These are phyloP conservation scores for Melipona beecheii DNA, from an alignment of 2,888 invertebrate species.

Conservation along the genomic window DNA sequence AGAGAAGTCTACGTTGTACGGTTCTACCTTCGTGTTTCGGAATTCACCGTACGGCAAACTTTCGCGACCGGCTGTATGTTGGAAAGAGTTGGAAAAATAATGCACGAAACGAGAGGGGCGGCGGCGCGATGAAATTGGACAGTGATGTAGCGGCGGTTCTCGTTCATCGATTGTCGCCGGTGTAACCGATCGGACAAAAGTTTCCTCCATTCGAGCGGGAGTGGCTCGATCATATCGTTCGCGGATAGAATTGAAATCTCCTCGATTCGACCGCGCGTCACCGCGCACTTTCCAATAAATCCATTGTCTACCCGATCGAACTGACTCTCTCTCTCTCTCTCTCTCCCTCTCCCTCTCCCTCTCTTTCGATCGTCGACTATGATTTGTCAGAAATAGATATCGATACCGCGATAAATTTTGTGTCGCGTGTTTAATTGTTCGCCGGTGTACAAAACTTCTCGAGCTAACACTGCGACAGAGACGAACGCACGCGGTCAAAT, in stretches of 20 bases:
- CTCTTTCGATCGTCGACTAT: conserved; percentile 9
- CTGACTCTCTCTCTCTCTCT: too few species aligned
- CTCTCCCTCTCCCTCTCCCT: neutral
- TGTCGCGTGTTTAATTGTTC: conserved; percentile 52
- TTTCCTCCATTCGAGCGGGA: neutral
- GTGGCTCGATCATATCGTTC: conserved; percentile 26
- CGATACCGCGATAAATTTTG: conserved; percentile 52
- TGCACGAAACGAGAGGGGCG: conserved; percentile 10
- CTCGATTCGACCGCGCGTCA: conserved; percentile 37
- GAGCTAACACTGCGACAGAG: neutral
- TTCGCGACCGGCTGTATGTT: too few species aligned
- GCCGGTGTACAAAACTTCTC: neutral
- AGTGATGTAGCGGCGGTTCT: conserved; percentile 16
- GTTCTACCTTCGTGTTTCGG: too few species aligned
- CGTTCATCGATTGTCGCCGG: conserved; percentile 18
- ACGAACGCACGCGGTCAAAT: conserved; percentile 12
- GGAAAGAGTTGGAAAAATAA: conserved; percentile 23
- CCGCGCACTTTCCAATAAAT: conserved; percentile 49
- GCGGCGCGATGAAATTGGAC: conserved; percentile 29
- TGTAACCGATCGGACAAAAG: conserved; percentile 36
- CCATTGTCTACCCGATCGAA: neutral
- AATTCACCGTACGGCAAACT: too few species aligned
- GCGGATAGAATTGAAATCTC: conserved; percentile 45
- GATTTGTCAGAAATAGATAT: conserved; percentile 56
- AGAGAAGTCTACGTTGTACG: too few species aligned